Conservation (phyloP, 2,797 vertebrate genomes). For the Pseudochaenichthys georgianus region DNA sequence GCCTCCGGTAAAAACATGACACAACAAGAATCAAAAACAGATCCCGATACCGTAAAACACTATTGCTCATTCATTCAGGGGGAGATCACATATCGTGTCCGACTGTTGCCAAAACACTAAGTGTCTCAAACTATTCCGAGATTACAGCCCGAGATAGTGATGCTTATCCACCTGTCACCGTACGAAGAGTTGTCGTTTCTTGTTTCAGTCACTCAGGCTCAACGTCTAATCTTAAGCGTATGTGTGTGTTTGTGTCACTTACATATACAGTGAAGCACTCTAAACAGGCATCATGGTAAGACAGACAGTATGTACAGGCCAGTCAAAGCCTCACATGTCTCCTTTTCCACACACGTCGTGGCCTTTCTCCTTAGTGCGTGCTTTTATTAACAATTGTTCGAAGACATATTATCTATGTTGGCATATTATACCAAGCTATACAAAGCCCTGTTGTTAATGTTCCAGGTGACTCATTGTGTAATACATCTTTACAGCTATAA, state of each 20-base stretch:
- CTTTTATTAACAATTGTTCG: slow-evolving; percentile 69
- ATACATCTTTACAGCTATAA: slow-evolving; percentile 6
- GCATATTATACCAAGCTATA: background rate
- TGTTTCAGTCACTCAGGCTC: slow-evolving; percentile 78
- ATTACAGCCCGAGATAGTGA: slow-evolving; percentile 71
- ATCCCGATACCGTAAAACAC: slow-evolving; percentile 74
- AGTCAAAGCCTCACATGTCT: slow-evolving; percentile 52
- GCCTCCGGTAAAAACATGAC: slow-evolving; percentile 78
- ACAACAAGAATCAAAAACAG: slow-evolving; percentile 78
- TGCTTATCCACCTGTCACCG: slow-evolving; percentile 78
- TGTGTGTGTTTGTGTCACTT: slow-evolving; percentile 59
- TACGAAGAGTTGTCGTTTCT: slow-evolving; percentile 74
- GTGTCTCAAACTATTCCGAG: slow-evolving; percentile 77
- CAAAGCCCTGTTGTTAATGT: background rate
- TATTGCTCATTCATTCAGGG: slow-evolving; percentile 76
- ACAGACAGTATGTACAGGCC: slow-evolving; percentile 61
- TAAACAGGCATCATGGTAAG: slow-evolving; percentile 31
- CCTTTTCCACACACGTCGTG: slow-evolving; percentile 27
- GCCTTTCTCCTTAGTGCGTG: slow-evolving; percentile 38
- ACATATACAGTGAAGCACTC: slow-evolving; percentile 25
- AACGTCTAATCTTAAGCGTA: slow-evolving; percentile 64
- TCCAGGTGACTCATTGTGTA: background rate
- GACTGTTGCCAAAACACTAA: slow-evolving; percentile 86
- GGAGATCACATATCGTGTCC: slow-evolving; percentile 79
- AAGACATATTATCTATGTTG: slow-evolving; percentile 58